These are phyloP conservation scores for Martes martes DNA, from an alignment of 2,113 vertebrate genomes.

Conservation along the genomic window DNA sequence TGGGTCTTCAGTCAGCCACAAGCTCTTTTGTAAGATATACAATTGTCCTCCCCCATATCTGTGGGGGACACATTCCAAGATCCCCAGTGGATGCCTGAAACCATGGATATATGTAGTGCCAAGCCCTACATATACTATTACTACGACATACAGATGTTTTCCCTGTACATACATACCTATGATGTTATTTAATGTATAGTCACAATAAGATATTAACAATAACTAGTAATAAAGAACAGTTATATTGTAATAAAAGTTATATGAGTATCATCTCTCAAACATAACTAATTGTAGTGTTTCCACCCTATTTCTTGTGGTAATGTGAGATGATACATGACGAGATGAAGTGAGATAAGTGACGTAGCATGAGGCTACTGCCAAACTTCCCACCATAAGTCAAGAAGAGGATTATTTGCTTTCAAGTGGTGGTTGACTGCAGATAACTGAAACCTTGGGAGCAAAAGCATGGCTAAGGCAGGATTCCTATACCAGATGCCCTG, in stretches of 20 bases:
- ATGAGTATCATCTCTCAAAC: not conserved
- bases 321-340: not conserved
- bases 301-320: not conserved
- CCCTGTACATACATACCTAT: not conserved
- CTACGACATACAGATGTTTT: not conserved
- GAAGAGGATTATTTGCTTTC: not conserved
- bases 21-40: not conserved
- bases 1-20: not conserved
- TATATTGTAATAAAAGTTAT: not conserved
- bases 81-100: not conserved
- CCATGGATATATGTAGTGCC: not conserved
- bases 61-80: not conserved
- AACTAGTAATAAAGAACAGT: not conserved
- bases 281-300: not conserved
- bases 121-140: not conserved
- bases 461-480: not conserved
- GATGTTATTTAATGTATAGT: not conserved
- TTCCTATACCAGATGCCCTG: not conserved
- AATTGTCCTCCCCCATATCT: not conserved
- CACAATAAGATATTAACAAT: not conserved
- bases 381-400: not conserved
- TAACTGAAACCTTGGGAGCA: not conserved
- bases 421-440: not conserved
- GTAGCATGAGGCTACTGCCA: not conserved
- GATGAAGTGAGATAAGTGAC: not conserved